Conservation (phyloP, 2,888 invertebrate genomes). For the Odontothrips loti region DNA sequence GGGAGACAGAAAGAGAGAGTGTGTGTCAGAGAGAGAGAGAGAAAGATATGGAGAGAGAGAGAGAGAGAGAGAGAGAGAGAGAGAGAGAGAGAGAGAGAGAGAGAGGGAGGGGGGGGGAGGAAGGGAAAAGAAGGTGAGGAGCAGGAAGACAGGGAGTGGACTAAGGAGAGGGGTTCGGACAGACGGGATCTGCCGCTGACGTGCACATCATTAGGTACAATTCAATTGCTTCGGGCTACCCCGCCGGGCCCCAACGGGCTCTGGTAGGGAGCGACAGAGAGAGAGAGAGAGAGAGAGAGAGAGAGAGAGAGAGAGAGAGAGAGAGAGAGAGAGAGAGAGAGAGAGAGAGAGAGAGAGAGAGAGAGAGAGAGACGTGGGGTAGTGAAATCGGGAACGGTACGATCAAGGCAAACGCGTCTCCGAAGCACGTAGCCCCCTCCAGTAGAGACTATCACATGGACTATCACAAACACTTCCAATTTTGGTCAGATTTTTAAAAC, state of each 20-base stretch:
- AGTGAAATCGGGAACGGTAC: too few species aligned
- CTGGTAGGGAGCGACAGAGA: not conserved
- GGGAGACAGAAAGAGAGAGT: constrained; percentile 13
- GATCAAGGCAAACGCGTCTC: too few species aligned
- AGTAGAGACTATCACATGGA: too few species aligned
- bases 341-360: too few species aligned
- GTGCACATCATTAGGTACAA: too few species aligned
- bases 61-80: constrained; percentile 2
- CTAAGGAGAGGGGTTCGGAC: too few species aligned
- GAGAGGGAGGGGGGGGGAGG: constrained; percentile 3
- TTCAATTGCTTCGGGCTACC: not conserved
- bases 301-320: not conserved
- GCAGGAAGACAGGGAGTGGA: not conserved
- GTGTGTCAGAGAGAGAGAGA: not conserved
- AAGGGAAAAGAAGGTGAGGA: not conserved
- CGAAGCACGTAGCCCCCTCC: too few species aligned
- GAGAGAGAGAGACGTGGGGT: too few species aligned
- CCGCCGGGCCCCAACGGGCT: not conserved
- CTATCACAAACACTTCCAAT: too few species aligned
- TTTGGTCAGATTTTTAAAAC: too few species aligned
- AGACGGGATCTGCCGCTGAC: too few species aligned
- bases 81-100: constrained; percentile 20
- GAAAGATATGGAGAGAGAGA: not conserved
- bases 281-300: not conserved
- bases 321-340: too few species aligned